Conservation (phyloP, 2,113 vertebrate genomes). For the Dromiciops gliroides region DNA sequence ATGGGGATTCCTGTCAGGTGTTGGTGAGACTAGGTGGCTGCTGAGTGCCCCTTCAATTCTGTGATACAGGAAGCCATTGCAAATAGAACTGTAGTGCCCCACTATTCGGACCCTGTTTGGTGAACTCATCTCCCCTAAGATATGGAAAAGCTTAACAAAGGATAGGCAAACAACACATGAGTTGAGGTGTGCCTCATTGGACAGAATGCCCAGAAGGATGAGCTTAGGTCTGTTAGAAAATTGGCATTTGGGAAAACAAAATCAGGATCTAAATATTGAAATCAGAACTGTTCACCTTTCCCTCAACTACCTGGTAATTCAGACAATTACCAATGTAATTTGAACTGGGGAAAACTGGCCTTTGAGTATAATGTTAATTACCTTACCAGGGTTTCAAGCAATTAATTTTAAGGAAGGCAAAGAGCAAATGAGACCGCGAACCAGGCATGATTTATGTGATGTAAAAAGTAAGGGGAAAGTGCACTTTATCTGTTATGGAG, state of each 20-base stretch:
- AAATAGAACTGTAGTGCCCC: not conserved
- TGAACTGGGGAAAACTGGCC: conserved; percentile 16
- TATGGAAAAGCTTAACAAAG: not conserved
- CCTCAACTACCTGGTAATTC: conserved; percentile 44
- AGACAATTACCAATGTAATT: conserved; percentile 60
- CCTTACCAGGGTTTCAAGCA: conserved; percentile 36
- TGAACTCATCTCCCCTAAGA: not conserved
- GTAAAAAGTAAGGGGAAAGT: conserved; percentile 36
- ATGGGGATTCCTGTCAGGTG: not conserved
- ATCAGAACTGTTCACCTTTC: conserved; percentile 46
- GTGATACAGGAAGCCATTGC: not conserved
- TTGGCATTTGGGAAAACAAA: not conserved
- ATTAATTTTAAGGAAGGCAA: conserved; percentile 62
- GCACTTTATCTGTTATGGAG: conserved; percentile 12
- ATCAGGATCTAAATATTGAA: conserved; percentile 33
- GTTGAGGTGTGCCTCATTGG: not conserved
- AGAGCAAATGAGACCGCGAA: conserved; percentile 13
- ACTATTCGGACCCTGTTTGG: not conserved
- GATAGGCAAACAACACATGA: not conserved
- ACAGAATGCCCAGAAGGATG: not conserved
- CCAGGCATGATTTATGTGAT: conserved; percentile 17
- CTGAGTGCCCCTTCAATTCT: not conserved
- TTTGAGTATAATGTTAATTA: conserved; percentile 73
- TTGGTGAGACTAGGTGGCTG: not conserved
- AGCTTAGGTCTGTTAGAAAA: not conserved